Percentiles rank a stretch among this genome's conserved stretches.
phyloP scores from a whole-genome alignment of 2,888 invertebrate species.

The Arctia plantaginis region DNA sequence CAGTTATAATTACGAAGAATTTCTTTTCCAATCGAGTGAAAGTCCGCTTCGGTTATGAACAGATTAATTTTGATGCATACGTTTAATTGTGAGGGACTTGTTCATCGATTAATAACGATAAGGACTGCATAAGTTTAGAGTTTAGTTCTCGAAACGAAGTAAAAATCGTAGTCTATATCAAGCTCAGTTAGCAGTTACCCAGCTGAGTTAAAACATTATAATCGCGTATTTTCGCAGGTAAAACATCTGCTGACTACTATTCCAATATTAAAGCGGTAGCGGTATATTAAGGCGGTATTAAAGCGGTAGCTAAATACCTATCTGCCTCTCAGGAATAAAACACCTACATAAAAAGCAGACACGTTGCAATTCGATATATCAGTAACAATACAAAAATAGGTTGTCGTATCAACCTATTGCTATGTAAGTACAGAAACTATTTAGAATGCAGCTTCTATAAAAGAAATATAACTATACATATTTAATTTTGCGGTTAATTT shows the following conservation, averaged over 20 bases:
- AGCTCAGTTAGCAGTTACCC: not conserved
- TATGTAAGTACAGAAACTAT: not conserved
- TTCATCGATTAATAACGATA: not conserved
- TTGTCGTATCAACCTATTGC: not conserved
- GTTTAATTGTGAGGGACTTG: constrained; percentile 14
- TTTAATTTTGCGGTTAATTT: not conserved
- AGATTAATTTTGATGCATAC: constrained; percentile 54
- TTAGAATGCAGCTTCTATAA: not conserved
- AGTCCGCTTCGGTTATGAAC: constrained; percentile 62
- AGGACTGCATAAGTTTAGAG: not conserved
- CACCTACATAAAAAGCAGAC: not conserved
- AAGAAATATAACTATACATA: not conserved
- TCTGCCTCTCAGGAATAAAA: not conserved
- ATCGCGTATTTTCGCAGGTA: not conserved
- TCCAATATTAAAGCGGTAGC: too few relatives aligned
- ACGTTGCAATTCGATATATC: not conserved
- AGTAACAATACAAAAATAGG: not conserved
- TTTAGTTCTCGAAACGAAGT: not conserved
- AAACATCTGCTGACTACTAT: not conserved
- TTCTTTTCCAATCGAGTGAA: constrained; percentile 67
- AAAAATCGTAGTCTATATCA: not conserved
- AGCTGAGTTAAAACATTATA: not conserved
- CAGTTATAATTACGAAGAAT: constrained; percentile 64
- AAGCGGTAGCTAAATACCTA: too few relatives aligned
- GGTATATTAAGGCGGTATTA: too few relatives aligned